Base-by-base conservation (phyloP, 2,888 invertebrate species). In the Pammene fasciana region DNA sequence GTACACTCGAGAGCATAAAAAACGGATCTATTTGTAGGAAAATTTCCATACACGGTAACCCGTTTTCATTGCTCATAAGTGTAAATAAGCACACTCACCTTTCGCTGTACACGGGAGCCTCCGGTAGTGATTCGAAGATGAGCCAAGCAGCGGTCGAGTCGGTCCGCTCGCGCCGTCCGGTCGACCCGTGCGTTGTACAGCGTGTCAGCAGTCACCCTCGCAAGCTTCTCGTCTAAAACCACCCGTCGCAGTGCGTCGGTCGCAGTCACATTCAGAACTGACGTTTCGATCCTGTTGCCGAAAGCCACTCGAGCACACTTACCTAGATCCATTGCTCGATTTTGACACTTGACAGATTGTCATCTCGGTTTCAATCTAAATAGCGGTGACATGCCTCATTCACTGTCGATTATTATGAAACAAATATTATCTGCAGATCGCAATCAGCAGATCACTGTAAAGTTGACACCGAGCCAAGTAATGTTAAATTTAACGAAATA, bases 261-360 rank as follows among this genome's bases (percentile, higher is more conserved):
- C 11, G 10, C 11, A 18, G 6, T 50, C 50, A 16, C 50, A 50
- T 16, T 50, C 50, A 18, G 50, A 10, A 50, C 50, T 50, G 50
- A 14, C 16, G 10, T 50, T 50, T 16, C 50, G 18, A 14, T 16
- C 50, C 50, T 18, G 16, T 50, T 18, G 18, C 50, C 50, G 50
- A 18, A 18, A 18, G 50, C 50, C 18, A 18, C 50, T 9, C 18
- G 50, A 50, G 10, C 16, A 14, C 18, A 18, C 18, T 14, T 11
- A 18, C 50, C 50, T 50, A n/a, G 18, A 50, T 18, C 16, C 14
- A 50, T 50, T 50, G 45, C 45, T 45, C 45, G n/a, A 45, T 50
- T 18, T 50, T 50, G 10, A 50, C 50, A 45, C 45, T 45, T 45
- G 16, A 50, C 50, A 50, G 10, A 18, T 18, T 50, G 10, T 7